Conservation (phyloP, 2,888 invertebrate genomes). For the Pachymerium ferrugineum region DNA sequence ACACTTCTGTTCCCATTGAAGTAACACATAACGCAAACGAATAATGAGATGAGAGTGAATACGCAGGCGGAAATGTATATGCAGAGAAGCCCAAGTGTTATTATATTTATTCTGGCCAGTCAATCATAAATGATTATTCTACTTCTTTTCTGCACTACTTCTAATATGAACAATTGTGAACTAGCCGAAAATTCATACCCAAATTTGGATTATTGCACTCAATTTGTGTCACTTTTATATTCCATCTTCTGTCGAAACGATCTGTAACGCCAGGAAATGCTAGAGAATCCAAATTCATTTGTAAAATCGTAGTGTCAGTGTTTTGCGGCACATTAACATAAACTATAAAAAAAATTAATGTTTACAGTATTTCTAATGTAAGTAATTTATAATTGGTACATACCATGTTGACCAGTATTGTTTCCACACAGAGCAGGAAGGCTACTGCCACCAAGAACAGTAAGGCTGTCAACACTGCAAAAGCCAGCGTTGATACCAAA, state of each 20-base stretch:
- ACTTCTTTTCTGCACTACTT: too few relatives aligned
- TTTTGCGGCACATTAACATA: neutral
- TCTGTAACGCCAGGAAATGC: constrained; percentile 2
- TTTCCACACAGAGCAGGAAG: constrained; percentile 42
- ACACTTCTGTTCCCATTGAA: too few relatives aligned
- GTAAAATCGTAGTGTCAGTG: neutral
- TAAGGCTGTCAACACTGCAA: constrained; percentile 41
- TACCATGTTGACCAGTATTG: constrained; percentile 43
- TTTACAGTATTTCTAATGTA: neutral
- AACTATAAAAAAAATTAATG: neutral
- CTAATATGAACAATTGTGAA: too few relatives aligned
- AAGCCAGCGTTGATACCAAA: constrained; percentile 41
- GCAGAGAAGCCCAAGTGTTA: too few relatives aligned
- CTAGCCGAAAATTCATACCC: too few relatives aligned
- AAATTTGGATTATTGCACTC: neutral
- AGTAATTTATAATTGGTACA: constrained; percentile 30
- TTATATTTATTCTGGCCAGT: too few relatives aligned
- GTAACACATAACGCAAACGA: too few relatives aligned
- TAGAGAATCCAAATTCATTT: constrained; percentile 23
- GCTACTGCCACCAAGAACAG: constrained; percentile 41
- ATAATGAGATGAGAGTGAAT: too few relatives aligned
- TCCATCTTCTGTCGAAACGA: constrained; percentile 25
- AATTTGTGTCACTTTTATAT: constrained; percentile 28
- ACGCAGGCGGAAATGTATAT: too few relatives aligned
- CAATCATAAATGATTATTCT: too few relatives aligned